Evolutionary conservation across 2,888 invertebrate genomes (phyloP), one percentile per base, ranked within the genome.

Genomic region (Ellobium chinense): DNA sequence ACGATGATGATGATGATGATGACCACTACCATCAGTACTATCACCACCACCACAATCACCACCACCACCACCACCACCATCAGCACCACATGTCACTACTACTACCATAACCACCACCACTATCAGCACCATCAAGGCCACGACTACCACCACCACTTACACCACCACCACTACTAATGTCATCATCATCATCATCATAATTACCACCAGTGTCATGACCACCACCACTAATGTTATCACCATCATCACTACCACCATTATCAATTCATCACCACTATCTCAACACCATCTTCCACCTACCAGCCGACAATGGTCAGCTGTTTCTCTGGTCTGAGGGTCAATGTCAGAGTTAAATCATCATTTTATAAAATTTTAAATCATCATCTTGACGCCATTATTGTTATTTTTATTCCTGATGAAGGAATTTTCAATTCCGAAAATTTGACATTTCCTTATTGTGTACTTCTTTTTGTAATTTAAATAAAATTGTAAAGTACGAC

Each of bases 291-390:
- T 18, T 18, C 18, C 46, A 46, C 18, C 46, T 12, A 46, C 46
- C 46, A 46, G 18, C 46, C 46, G 46, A 46, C 78, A 4, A 54
- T 86, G 3, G 66, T 83, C 12, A 72, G 63, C 27, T 87, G 87
- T 68, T 54, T 76, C 29, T 82, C 81, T 63, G 87, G 87, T n/a
- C 68, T 87, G 29, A 77, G 86, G 21, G 27, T 87, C n/a, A 86
- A 86, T 56, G 82, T 87, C 62, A 84, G 83, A 1, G 87, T 87
- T 29, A 87, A 86, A 70, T 62, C 77, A 9, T n/a, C n/a, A n/a
- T n/a, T n/a, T n/a, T n/a, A n/a, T n/a, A n/a, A n/a, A n/a, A n/a
- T n/a, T n/a, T n/a, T n/a, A n/a, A n/a, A n/a, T n/a, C n/a, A n/a
- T n/a, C n/a, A n/a, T n/a, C n/a, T n/a, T n/a, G n/a, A n/a, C n/a